Evolutionary conservation across 2,888 invertebrate species (phyloP), one percentile per base, ranked within the genome.

Genomic region (Nemotelus nigrinus): DNA sequence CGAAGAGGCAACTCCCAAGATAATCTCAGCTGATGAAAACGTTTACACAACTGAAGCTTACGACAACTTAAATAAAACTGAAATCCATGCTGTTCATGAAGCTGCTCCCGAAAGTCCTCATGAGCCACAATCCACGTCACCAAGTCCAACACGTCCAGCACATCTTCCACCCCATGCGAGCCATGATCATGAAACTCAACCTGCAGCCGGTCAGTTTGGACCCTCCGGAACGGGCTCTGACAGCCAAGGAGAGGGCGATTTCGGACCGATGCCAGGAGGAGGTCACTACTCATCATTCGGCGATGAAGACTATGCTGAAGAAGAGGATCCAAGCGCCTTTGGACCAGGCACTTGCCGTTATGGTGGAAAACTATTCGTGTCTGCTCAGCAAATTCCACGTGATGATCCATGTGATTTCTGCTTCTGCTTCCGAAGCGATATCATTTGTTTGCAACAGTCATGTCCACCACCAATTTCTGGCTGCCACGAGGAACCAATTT

Each of bases 321-420:
- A 91, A 80, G 94, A 94, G 83, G 94, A 94, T 83, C 92, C 92
- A 83, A 90, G 91, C 77, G 88, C 91, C 4, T 94, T 95, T 82
- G 95, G 96, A 50, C 96, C 96, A 25, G 96, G 96, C 82, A 96
- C 96, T 71, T 97, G 97, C 84, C 90, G 96, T 83, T 97, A 96
- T 83, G 95, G 96, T 78, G 96, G 96, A 82, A 96, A 96, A 88
- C 93, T 96, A 68, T 97, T 96, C 86, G 95, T 96, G 60, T 96
- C 96, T 2, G 97, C 97, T 1, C 96, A 97, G 88, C 97, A 97
- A 88, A 96, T 97, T 83, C 96, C 96, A 58, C 90, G 97, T 82
- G 96, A 96, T 82, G 96, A 97, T 88, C 96, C 97, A 44, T 97
- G 97, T 86, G 96, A 97, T 85, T 97, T 97, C 89, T 97, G 97